Evolutionary conservation across 2,888 invertebrate genomes (phyloP).

Genomic region (Melanchra persicariae): DNA sequence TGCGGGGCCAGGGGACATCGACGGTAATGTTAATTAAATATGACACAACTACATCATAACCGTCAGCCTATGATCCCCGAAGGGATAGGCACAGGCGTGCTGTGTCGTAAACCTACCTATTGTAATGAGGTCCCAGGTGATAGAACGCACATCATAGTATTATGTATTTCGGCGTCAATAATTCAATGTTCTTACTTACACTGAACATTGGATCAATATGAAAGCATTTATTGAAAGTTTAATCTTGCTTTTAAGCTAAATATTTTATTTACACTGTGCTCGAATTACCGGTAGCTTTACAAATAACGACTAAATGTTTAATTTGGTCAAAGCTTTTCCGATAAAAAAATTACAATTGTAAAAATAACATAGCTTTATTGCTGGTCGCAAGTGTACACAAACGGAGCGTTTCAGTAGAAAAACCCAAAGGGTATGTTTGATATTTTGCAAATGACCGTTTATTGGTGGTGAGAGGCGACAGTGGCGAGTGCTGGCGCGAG

Average conservation of each 20-base stretch:
- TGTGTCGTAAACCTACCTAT: slow-evolving; percentile 35
- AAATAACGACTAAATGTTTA: slow-evolving; percentile 10
- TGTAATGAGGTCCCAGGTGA: slow-evolving; percentile 31
- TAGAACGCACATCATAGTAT: background rate
- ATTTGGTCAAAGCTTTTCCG: background rate
- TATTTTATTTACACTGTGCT: slow-evolving; percentile 3
- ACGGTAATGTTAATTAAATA: slow-evolving; percentile 55
- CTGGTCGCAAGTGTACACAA: background rate
- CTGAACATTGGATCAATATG: background rate
- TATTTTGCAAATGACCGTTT: slow-evolving; percentile 65
- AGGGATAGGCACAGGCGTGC: slow-evolving; percentile 33
- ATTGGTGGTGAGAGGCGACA: slow-evolving; percentile 57
- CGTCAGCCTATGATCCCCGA: slow-evolving; percentile 32
- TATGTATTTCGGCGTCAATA: background rate
- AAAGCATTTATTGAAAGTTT: background rate
- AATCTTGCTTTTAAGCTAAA: background rate
- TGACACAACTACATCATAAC: slow-evolving; percentile 37
- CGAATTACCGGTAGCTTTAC: background rate
- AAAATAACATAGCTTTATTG: slow-evolving; percentile 9
- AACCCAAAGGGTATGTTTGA: slow-evolving; percentile 50
- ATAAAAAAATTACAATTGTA: background rate
- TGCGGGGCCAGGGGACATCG: slow-evolving; percentile 24
- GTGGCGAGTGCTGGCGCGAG: background rate
- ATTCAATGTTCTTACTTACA: background rate
- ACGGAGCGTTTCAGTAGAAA: slow-evolving; percentile 23